Evolutionary conservation across 2,113 vertebrate species (phyloP).

Genomic region (Oxyruncus cristatus): DNA sequence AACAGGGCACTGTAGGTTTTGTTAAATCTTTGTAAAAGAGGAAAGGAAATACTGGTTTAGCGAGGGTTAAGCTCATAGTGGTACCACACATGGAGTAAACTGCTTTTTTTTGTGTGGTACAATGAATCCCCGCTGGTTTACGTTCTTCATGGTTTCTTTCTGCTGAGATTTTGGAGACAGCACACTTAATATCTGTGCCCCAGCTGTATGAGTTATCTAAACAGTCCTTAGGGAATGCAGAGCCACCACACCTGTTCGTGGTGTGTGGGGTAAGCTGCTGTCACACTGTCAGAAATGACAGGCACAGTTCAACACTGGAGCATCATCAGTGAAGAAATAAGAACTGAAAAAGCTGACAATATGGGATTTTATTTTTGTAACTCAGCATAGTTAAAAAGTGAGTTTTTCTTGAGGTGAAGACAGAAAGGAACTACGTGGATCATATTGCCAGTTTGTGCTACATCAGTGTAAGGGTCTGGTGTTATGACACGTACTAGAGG

Average conservation of each 20-base stretch:
- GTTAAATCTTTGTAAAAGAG: neutral
- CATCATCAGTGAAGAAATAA: neutral
- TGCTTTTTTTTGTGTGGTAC: neutral
- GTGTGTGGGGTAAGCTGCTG: neutral
- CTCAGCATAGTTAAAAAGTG: neutral
- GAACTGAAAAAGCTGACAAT: neutral
- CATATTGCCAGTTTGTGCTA: neutral
- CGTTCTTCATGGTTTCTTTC: neutral
- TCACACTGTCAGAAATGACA: neutral
- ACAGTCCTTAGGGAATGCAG: neutral
- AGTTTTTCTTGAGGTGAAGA: neutral
- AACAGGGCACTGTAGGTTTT: neutral
- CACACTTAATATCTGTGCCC: neutral
- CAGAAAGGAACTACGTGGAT: neutral
- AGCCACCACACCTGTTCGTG: neutral
- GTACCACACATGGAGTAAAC: neutral
- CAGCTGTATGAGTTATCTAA: neutral
- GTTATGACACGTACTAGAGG: accelerated
- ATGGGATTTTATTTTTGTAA: neutral
- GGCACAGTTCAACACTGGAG: neutral
- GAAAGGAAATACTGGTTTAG: neutral
- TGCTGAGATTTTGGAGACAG: neutral
- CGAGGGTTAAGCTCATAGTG: neutral
- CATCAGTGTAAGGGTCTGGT: neutral
- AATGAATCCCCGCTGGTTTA: neutral